Evolutionary conservation across 2,113 vertebrate species (phyloP).

Genomic region (Callorhinus ursinus): DNA sequence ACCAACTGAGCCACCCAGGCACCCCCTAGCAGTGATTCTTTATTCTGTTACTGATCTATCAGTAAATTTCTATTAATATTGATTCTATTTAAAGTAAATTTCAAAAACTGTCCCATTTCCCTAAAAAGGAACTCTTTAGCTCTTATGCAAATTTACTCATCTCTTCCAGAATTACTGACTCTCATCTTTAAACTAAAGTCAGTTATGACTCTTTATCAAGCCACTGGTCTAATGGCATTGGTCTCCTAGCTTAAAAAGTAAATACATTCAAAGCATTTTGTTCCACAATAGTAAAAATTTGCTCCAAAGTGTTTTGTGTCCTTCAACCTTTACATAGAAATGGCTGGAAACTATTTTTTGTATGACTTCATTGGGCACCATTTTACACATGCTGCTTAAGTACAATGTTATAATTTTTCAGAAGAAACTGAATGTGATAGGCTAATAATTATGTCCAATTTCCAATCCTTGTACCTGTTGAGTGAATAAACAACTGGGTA

Average conservation of each 20-base stretch:
- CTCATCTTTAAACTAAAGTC: background rate
- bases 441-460: background rate
- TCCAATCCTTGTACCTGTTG: background rate
- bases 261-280: background rate
- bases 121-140: background rate
- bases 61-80: background rate
- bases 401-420: background rate
- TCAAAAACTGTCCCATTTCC: background rate
- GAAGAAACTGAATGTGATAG: background rate
- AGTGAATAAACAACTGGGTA: background rate
- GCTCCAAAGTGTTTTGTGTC: background rate
- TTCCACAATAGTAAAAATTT: background rate
- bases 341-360: background rate
- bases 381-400: background rate
- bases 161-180: background rate
- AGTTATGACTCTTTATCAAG: background rate
- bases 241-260: background rate
- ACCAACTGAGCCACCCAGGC: too few relatives aligned
- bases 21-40: background rate
- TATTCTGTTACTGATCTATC: background rate
- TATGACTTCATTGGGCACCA: background rate
- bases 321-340: background rate
- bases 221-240: background rate
- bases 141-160: background rate
- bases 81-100: background rate